Percentiles rank a stretch among this genome's conserved stretches.
phyloP scores from a whole-genome alignment of 2,888 invertebrate genomes.

The Cynaeus angustus region DNA sequence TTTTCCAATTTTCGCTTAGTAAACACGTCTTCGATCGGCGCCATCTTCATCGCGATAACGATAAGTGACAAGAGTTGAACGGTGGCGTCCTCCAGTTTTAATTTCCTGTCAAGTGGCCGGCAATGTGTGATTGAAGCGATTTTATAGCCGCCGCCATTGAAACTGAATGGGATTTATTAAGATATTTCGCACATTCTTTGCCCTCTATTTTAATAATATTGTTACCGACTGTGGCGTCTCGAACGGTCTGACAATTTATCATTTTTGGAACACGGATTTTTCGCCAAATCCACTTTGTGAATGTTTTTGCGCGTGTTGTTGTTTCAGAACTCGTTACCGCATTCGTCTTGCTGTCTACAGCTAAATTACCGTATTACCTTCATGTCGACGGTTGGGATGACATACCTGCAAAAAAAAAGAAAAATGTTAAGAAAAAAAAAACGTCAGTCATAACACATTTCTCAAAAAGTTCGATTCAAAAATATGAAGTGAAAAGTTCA shows the following conservation, averaged over 20 bases:
- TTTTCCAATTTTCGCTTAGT: conserved; percentile 45
- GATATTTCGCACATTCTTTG: conserved; percentile 15
- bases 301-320: conserved; percentile 26
- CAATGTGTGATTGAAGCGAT: conserved; percentile 31
- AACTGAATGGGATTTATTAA: conserved; percentile 18
- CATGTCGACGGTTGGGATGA: background rate
- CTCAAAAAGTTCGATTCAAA: too few relatives aligned
- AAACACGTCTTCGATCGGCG: conserved; percentile 41
- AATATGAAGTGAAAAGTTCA: too few relatives aligned
- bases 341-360: conserved; percentile 12
- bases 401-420: conserved; percentile 26
- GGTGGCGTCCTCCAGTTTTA: conserved; percentile 34
- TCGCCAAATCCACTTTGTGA: conserved; percentile 35
- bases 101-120: conserved; percentile 47
- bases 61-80: conserved; percentile 28
- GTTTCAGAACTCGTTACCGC: conserved; percentile 21
- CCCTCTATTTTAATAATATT: conserved; percentile 34
- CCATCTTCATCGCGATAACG: conserved; percentile 35
- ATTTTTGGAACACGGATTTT: conserved; percentile 25
- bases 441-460: too few relatives aligned
- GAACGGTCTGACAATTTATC: conserved; percentile 32
- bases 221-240: conserved; percentile 3
- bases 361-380: conserved; percentile 32
- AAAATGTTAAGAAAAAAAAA: background rate
- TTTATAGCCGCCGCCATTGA: conserved; percentile 2